These are phyloP conservation scores for Clarias laeviceps DNA, from an alignment of 2,797 vertebrate genomes.

Conservation along the genomic window DNA sequence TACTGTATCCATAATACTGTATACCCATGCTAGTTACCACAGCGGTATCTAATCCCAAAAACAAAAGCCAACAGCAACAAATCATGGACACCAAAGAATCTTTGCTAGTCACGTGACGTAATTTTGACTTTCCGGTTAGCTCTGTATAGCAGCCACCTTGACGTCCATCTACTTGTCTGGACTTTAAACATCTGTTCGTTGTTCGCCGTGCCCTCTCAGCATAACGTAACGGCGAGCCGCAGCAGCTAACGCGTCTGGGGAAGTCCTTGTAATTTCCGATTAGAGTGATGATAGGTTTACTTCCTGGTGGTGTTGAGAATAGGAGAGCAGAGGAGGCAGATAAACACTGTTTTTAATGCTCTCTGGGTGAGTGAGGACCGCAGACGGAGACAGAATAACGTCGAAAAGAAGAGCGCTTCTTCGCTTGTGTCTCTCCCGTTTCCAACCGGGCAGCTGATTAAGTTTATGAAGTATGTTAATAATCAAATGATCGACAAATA, in stretches of 20 bases:
- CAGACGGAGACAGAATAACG: conserved; percentile 29
- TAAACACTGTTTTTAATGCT: conserved; percentile 63
- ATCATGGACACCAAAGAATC: conserved; percentile 39
- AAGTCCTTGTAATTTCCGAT: conserved; percentile 77
- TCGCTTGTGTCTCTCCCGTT: conserved; percentile 68
- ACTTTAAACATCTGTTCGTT: conserved; percentile 28
- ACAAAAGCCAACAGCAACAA: conserved; percentile 24
- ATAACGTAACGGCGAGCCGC: conserved; percentile 5
- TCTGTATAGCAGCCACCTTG: not conserved
- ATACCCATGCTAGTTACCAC: conserved; percentile 13
- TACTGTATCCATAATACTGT: conserved; percentile 31
- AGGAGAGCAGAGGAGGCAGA: conserved; percentile 62
- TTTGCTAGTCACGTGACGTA: not conserved
- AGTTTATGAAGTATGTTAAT: conserved; percentile 87
- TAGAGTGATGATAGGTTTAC: conserved; percentile 73
- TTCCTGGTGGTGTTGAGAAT: conserved; percentile 68
- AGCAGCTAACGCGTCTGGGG: conserved; percentile 61
- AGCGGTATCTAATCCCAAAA: conserved; percentile 25
- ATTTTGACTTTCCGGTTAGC: not conserved
- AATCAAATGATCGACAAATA: conserved; percentile 89
- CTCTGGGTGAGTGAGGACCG: conserved; percentile 55
- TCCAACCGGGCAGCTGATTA: conserved; percentile 82
- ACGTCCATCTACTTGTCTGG: conserved; percentile 13
- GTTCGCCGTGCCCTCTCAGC: conserved; percentile 39
- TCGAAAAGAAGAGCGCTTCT: conserved; percentile 56